Conservation (phyloP, 2,888 invertebrate genomes). For the Pristionchus fissidentatus region DNA sequence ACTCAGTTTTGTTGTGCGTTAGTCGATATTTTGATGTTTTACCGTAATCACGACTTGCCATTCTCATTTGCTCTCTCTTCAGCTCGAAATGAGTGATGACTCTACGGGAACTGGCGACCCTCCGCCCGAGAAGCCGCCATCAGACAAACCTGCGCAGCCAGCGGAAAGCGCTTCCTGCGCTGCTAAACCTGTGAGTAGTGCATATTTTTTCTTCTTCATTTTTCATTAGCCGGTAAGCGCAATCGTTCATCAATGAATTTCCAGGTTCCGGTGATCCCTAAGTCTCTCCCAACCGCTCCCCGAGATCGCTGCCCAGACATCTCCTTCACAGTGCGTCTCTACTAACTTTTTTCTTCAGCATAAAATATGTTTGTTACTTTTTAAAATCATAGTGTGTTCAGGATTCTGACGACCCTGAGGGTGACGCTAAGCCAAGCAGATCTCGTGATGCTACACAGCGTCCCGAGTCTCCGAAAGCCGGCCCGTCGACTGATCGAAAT, state of each 20-base stretch:
- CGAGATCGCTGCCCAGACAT: neutral
- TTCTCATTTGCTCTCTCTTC: neutral
- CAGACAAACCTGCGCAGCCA: neutral
- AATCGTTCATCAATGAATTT: neutral
- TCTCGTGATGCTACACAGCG: too few species aligned
- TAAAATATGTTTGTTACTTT: too few species aligned
- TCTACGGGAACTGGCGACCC: neutral
- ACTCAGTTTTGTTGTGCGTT: conserved; percentile 4
- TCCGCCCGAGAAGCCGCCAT: neutral
- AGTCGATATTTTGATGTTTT: neutral
- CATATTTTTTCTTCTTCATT: neutral
- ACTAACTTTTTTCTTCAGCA: too few species aligned
- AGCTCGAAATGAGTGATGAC: conserved; percentile 21
- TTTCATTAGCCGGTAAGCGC: too few species aligned
- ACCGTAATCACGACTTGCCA: neutral
- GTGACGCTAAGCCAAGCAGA: too few species aligned
- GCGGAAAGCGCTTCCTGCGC: neutral
- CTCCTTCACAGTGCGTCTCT: too few species aligned
- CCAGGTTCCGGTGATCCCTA: too few species aligned
- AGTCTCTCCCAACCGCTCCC: neutral
- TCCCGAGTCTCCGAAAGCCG: too few species aligned
- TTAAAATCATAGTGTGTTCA: too few species aligned
- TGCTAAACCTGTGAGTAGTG: neutral
- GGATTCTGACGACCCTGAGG: too few species aligned
- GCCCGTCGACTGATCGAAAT: too few species aligned